These are phyloP conservation scores for Cantharis nigra DNA, from an alignment of 2,888 invertebrate species.

Conservation along the genomic window DNA sequence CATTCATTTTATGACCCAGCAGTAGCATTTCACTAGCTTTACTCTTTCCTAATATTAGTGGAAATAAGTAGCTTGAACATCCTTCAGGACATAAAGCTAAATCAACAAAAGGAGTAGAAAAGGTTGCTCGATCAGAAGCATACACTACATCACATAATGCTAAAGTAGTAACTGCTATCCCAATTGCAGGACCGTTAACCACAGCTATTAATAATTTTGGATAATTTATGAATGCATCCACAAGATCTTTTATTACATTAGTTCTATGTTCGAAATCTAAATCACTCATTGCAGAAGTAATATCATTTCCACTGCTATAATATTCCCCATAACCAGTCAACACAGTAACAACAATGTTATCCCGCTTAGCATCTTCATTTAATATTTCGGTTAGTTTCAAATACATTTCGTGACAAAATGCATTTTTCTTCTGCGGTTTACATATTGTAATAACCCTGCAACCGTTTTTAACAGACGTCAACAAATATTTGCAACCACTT, in stretches of 20 bases:
- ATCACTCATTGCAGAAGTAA: constrained; percentile 41
- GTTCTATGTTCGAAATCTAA: constrained; percentile 5
- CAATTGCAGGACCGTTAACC: constrained; percentile 93
- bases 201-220: constrained; percentile 86
- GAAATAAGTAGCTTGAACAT: constrained; percentile 85
- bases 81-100: constrained; percentile 88
- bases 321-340: constrained; percentile 81
- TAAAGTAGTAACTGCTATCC: constrained; percentile 83
- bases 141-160: constrained; percentile 88
- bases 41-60: constrained; percentile 78
- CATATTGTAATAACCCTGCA: constrained; percentile 70
- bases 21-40: constrained; percentile 62
- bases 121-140: constrained; percentile 82
- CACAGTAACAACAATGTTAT: constrained; percentile 69
- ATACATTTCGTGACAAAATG: constrained; percentile 73
- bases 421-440: constrained; percentile 81
- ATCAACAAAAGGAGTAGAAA: constrained; percentile 84
- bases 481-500: neutral
- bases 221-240: constrained; percentile 79
- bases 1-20: constrained; percentile 77
- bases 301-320: constrained; percentile 86
- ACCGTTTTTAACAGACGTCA: constrained; percentile 50
- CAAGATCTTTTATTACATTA: constrained; percentile 56
- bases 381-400: constrained; percentile 65
- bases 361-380: constrained; percentile 70